Conservation (phyloP, 1,140 invertebrate genomes). For the Hylyphantes graminicola region DNA sequence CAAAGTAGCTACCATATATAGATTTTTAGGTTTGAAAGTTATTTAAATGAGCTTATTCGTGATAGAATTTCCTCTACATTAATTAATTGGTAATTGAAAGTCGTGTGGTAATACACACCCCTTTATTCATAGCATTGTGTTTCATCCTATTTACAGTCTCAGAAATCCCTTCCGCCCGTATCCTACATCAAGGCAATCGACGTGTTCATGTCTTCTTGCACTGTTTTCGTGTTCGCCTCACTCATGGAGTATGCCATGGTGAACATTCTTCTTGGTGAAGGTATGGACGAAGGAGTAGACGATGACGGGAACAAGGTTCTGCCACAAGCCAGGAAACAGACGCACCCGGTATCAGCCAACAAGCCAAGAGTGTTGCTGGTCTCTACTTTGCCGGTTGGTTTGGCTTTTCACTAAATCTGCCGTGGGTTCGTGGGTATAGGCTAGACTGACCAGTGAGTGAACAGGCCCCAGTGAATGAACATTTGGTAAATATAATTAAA, state of each 20-base stretch:
- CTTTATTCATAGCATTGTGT: too few species aligned
- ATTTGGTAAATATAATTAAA: too few species aligned
- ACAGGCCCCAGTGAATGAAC: too few species aligned
- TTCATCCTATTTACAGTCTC: conserved; percentile 64
- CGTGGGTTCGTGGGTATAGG: too few species aligned
- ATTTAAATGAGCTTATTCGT: too few species aligned
- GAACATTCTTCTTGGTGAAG: conserved; percentile 69
- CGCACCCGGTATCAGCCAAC: background rate
- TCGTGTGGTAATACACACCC: too few species aligned
- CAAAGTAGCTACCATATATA: too few species aligned
- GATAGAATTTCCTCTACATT: too few species aligned
- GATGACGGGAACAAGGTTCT: background rate
- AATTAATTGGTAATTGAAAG: too few species aligned
- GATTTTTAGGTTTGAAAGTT: too few species aligned
- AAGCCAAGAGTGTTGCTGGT: conserved; percentile 6
- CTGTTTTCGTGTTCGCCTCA: conserved; percentile 87
- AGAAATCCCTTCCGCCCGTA: conserved; percentile 86
- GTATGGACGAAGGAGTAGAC: background rate
- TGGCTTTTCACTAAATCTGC: background rate
- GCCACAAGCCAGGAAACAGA: background rate
- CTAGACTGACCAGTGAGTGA: too few species aligned
- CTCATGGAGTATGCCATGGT: conserved; percentile 88
- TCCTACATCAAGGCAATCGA: conserved; percentile 80
- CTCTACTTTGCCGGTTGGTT: conserved; percentile 3
- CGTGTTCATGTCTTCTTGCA: conserved; percentile 63